Evolutionary conservation across 2,888 invertebrate species (phyloP), one percentile per base, ranked within the genome.

Genomic region (Cephus pulcher): DNA sequence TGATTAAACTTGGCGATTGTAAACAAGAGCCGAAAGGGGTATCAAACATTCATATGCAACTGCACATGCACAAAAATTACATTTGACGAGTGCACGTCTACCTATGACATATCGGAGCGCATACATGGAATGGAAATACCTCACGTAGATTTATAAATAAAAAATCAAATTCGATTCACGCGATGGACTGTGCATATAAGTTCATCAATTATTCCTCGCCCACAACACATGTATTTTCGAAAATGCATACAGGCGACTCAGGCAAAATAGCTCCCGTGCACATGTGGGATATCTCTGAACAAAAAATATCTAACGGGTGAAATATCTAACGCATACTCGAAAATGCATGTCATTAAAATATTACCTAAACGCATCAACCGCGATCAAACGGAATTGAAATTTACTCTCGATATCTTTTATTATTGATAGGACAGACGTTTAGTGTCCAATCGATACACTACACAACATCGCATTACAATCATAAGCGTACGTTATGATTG

Each of bases 1-100:
- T 82, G 80, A 82, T 82, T 82, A 82, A 82, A 82, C 75, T 80
- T 75, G 34, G 69, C 33, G 73, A 81, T 68, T 79, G 81, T 82
- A 82, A 82, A 82, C 81, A 82, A 75, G 35, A 12, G 34, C 15
- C 73, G 34, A 74, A 73, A 34, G 34, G n/a, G 56, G 76, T 56
- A 80, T 83, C 74, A 81, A 85, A 85, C 80, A 83, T 81, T 81
- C 77, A 80, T 79, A 76, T 80, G 79, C 76, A 79, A 82, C 83
- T 84, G 71, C 71, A 34, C 34, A 79, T 80, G 71, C 78, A 77
- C 68, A 80, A 82, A 82, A 83, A 80, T 80, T 78, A 79, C 81
- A 73, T 69, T 75, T 74, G 78, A 80, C 78, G 80, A 56, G 77
- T 76, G 69, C 40, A 74, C 71, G 70, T 76, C 71, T 81, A 69